Base-by-base conservation (phyloP, 2,113 vertebrate species). In the Bufo bufo region DNA sequence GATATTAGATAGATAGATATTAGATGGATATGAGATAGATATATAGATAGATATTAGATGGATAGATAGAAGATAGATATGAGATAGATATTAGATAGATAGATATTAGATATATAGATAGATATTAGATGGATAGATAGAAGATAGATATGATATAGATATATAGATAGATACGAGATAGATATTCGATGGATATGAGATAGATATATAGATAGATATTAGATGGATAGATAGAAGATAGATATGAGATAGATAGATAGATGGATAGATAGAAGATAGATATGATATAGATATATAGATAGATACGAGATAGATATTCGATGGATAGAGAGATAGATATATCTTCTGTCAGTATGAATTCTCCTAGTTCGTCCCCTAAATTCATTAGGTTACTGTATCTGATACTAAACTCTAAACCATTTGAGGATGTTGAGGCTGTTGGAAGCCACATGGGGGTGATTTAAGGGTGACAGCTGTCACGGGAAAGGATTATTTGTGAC, bases 391-490 rank as follows among this genome's bases (percentile, higher is more conserved):
- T 65, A 4, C 45, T 63, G 17, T 52, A 33, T 50, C 63, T n/a
- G 59, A 20, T 17, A 3, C 43, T 47, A 17, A n/a, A 23, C 23
- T 14, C 50, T 33, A 3, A 56, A 16, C 85, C 6, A 10, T 79
- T 16, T 78, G 16, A 23, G 56, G 54, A 78, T 63, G 75, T 33
- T 66, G 43, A 17, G 0, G 86, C 11, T 59, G 20, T 82, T 49
- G 56, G n/a, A 52, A 14, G 45, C 79, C 71, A 74, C 80, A 65
- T 82, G 80, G 80, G 56, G 69, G 56, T 17, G 69, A 77, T 77
- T 65, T 83, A 43, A 20, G 58, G 87, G 59, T 88, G 87, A 88
- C 87, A 88, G 87, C 87, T 88, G 87, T 88, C 80, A 88, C 33
- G 11, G 43, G 56, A 63, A 63, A 77, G 23, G 10, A 66, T 19